These are phyloP conservation scores for Poeciliopsis prolifica DNA, from an alignment of 2,113 vertebrate species.

Conservation along the genomic window DNA sequence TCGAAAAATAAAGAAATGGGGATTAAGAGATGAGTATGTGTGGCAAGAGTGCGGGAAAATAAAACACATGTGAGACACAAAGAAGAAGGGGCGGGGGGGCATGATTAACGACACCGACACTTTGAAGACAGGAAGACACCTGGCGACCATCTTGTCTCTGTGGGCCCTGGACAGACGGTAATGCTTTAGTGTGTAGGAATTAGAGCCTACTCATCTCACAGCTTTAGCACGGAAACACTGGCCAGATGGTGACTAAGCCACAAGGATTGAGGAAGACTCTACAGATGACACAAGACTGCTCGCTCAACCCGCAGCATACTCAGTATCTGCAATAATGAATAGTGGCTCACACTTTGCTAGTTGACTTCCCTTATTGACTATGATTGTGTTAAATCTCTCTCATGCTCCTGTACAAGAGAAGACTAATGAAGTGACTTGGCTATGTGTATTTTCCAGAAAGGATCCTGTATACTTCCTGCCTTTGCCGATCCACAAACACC, in stretches of 20 bases:
- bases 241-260: conserved; percentile 64
- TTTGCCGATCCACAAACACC: conserved; percentile 58
- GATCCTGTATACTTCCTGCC: conserved; percentile 64
- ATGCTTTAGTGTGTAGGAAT: conserved; percentile 71
- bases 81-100: conserved; percentile 35
- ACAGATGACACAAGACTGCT: conserved; percentile 40
- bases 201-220: conserved; percentile 59
- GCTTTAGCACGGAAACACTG: conserved; percentile 58
- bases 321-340: conserved; percentile 51
- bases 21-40: conserved; percentile 38
- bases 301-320: conserved; percentile 26
- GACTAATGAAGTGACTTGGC: conserved; percentile 57
- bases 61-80: conserved; percentile 70
- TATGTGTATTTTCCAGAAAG: conserved; percentile 66
- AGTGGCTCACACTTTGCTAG: conserved; percentile 37
- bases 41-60: conserved; percentile 49
- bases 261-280: conserved; percentile 42
- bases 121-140: conserved; percentile 81
- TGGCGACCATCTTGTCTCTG: conserved; percentile 79
- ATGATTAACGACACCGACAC: conserved; percentile 75
- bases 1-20: conserved; percentile 55
- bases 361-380: conserved; percentile 68
- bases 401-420: conserved; percentile 10
- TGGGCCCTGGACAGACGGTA: conserved; percentile 68
- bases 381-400: conserved; percentile 58